Evolutionary conservation across 2,113 vertebrate genomes (phyloP), one percentile per base, ranked within the genome.

Genomic region (Dipodomys spectabilis): DNA sequence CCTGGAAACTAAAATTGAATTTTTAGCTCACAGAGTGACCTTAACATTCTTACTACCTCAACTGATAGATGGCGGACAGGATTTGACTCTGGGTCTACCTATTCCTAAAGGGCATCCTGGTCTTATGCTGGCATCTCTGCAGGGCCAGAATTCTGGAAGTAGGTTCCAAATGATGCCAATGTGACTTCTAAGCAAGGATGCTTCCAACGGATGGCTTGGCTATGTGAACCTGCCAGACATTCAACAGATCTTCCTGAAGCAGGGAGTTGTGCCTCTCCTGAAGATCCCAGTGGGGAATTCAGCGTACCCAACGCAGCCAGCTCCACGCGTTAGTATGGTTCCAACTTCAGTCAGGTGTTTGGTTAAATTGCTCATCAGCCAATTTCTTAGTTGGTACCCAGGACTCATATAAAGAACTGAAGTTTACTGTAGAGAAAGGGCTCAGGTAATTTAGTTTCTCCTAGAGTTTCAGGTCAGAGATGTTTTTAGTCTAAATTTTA

Each of bases 401-500:
- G 77, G 27, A 93, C 19, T 1, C 5, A 49, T 32, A 7, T 3
- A 5, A 73, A 32, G 71, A 65, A 75, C 44, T 73, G 30, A 83
- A 65, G 57, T 74, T 65, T 72, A 75, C 81, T 49, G n/a, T 16
- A 9, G 27, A 19, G 23, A 60, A 39, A 73, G 91, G 2, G 5
- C 68, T 19, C 15, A 6, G 49, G 62, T 67, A 35, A 91, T 90
- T 87, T 80, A 25, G 19, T 89, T 72, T 86, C 32, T 60, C 85
- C 12, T 10, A 49, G 25, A 15, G 1, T 27, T 77, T 57, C 0
- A 7, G 94, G 65, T 90, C 82, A 90, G 81, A 91, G 79, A 67
- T 28, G 62, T 85, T 95, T 57, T 67, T 39, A 73, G 15, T 65
- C 57, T 82, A 49, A 93, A 73, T 91, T 95, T 92, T 88, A 83